Evolutionary conservation across 1,140 invertebrate species (phyloP).

Genomic region (Hylaeus volcanicus): DNA sequence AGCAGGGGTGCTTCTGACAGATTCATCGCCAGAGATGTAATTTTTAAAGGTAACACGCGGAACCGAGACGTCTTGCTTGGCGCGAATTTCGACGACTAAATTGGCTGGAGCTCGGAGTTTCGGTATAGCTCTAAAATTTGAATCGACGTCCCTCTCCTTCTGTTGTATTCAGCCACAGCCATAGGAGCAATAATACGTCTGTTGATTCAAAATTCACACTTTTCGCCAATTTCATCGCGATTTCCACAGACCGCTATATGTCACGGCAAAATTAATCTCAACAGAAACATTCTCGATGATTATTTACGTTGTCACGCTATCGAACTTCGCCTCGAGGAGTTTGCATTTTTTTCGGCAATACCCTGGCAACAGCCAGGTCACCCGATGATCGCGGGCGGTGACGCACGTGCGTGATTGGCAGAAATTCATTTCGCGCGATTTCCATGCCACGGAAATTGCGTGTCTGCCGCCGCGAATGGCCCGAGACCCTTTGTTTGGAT

Average conservation of each 20-base stretch:
- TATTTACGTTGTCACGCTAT: not conserved
- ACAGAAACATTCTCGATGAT: not conserved
- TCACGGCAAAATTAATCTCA: not conserved
- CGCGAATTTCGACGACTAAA: not conserved
- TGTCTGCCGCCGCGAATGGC: slow-evolving; percentile 57
- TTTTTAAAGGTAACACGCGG: slow-evolving; percentile 20
- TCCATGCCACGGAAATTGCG: slow-evolving; percentile 69
- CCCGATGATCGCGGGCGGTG: slow-evolving; percentile 40
- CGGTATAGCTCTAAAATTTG: too few relatives aligned
- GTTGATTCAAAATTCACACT: too few relatives aligned
- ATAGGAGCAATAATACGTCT: too few relatives aligned
- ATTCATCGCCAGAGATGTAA: slow-evolving; percentile 4
- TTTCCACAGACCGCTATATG: too few relatives aligned
- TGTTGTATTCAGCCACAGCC: too few relatives aligned
- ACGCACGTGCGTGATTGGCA: slow-evolving; percentile 69
- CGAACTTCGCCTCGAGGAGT: slow-evolving; percentile 14
- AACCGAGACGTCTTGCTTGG: too few relatives aligned
- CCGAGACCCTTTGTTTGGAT: slow-evolving; percentile 65
- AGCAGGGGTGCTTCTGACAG: slow-evolving; percentile 29
- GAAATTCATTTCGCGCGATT: slow-evolving; percentile 73
- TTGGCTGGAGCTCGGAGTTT: too few relatives aligned
- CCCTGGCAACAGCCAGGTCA: not conserved
- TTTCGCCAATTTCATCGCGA: too few relatives aligned
- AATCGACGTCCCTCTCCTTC: too few relatives aligned
- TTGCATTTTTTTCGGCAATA: slow-evolving; percentile 32